phyloP scores from a whole-genome alignment of 2,888 invertebrate genomes.

The Euzophera pinguis region DNA sequence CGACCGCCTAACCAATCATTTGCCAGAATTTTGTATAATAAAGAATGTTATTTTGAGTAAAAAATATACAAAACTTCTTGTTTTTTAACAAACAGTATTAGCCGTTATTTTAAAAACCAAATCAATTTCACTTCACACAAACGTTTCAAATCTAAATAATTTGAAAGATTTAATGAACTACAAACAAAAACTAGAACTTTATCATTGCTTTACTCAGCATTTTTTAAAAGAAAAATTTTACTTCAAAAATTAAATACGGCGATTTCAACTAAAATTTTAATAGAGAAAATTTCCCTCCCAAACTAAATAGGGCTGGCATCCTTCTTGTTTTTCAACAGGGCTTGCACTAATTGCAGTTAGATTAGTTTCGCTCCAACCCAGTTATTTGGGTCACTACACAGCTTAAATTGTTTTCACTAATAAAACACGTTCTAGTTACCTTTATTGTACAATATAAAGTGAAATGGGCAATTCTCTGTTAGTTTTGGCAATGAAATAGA shows the following conservation, averaged over 20 bases:
- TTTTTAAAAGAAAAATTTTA: neutral
- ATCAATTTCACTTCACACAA: too few species aligned
- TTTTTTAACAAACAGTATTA: too few species aligned
- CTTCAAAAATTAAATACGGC: neutral
- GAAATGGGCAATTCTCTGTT: slow-evolving; percentile 7
- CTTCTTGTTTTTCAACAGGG: slow-evolving; percentile 13
- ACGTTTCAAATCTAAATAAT: too few species aligned
- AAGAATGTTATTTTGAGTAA: too few species aligned
- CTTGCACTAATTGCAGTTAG: slow-evolving; percentile 15
- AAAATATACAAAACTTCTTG: too few species aligned
- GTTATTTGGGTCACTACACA: slow-evolving; percentile 15
- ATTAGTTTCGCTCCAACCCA: slow-evolving; percentile 12
- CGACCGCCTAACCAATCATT: too few species aligned
- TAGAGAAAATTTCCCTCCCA: neutral
- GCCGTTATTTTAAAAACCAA: too few species aligned
- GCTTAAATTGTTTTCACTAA: slow-evolving; percentile 14
- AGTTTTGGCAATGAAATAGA: neutral
- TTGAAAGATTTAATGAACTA: too few species aligned
- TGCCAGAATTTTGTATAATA: too few species aligned
- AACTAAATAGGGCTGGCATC: slow-evolving; percentile 4
- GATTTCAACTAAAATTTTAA: neutral
- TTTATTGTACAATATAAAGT: slow-evolving; percentile 14
- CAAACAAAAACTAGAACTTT: too few species aligned
- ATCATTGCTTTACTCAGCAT: neutral
- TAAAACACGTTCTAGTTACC: slow-evolving; percentile 13